These are phyloP conservation scores for Chrysolina americana DNA, from an alignment of 2,888 invertebrate genomes.

Conservation along the genomic window DNA sequence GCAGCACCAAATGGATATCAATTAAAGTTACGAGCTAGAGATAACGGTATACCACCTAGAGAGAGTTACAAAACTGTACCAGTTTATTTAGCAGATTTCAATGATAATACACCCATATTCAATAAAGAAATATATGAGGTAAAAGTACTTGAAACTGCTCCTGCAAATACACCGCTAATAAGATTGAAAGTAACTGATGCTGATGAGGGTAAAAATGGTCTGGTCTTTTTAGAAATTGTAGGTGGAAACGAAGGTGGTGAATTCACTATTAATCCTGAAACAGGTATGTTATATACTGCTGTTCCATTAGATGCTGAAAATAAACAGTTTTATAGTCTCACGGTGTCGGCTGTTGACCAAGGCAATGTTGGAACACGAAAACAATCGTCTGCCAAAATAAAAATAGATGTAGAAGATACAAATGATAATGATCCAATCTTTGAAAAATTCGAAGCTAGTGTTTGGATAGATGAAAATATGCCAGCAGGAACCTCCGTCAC, in stretches of 20 bases:
- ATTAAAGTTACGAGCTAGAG: slow-evolving; percentile 87
- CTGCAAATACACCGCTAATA: slow-evolving; percentile 89
- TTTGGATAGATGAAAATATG: slow-evolving; percentile 89
- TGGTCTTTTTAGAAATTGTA: slow-evolving; percentile 89
- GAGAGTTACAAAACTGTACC: slow-evolving; percentile 86
- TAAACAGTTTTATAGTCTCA: slow-evolving; percentile 87
- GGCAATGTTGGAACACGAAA: slow-evolving; percentile 87
- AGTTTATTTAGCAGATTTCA: slow-evolving; percentile 84
- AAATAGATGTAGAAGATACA: slow-evolving; percentile 89
- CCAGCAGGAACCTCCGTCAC: slow-evolving; percentile 88
- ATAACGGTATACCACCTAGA: slow-evolving; percentile 85
- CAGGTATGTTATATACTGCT: slow-evolving; percentile 91
- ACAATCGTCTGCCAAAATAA: slow-evolving; percentile 92
- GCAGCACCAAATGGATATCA: slow-evolving; percentile 87
- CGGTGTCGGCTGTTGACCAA: slow-evolving; percentile 91
- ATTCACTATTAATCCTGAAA: slow-evolving; percentile 88
- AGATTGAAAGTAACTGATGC: slow-evolving; percentile 89
- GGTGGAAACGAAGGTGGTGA: slow-evolving; percentile 93
- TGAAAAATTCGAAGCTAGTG: slow-evolving; percentile 76
- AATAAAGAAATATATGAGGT: slow-evolving; percentile 90
- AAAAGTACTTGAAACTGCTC: slow-evolving; percentile 89
- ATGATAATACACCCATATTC: slow-evolving; percentile 91
- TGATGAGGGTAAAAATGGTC: slow-evolving; percentile 85
- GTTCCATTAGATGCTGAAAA: slow-evolving; percentile 87
- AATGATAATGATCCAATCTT: slow-evolving; percentile 97